Base-by-base conservation (phyloP, 2,888 invertebrate genomes). In the Heteropelma amictum region DNA sequence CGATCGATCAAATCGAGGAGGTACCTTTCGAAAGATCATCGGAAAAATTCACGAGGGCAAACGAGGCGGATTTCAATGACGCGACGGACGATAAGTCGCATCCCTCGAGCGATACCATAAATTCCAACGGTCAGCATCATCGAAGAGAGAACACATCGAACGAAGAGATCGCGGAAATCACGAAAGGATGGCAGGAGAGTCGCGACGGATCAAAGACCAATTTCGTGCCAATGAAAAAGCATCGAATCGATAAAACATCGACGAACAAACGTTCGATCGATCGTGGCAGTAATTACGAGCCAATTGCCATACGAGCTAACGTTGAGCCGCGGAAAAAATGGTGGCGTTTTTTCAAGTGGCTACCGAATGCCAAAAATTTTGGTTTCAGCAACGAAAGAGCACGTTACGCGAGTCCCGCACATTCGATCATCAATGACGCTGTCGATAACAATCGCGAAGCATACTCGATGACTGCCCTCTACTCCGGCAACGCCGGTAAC, bases 311-410 rank as follows among this genome's bases (percentile, higher is more conserved):
- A 2, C 60, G 49, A 7, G 23, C 33, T 3, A 40, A 58, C 10
- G 54, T 60, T 7, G 53, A 7, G 17, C 42, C 70, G 35, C 72
- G 74, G 0, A 83, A 84, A 33, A 86, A 85, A 42, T 86, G 86
- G 85, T 87, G 87, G 87, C 78, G 81, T 2, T 51, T 87, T 1
- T 78, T 88, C 21, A 82, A 85, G 56, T 88, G 86, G 86, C 70
- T 88, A 5, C 85, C 87, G 0, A 81, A 82, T 3, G 51, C 83
- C 2, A 85, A 85, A 45, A 73, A 78, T 2, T 73, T 87, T 19
- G 80, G 80, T 23, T 64, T 83, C 3, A 12, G 78, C 26, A 56
- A 40, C 12, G 47, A 38, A 1, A 73, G 81, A 26, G 51, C 61
- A 4, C 79, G 76, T 8, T 79, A 77, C 53, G 63, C 74, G 49